Evolutionary conservation across 2,888 invertebrate species (phyloP).

Genomic region (Sylvicola cinctus): DNA sequence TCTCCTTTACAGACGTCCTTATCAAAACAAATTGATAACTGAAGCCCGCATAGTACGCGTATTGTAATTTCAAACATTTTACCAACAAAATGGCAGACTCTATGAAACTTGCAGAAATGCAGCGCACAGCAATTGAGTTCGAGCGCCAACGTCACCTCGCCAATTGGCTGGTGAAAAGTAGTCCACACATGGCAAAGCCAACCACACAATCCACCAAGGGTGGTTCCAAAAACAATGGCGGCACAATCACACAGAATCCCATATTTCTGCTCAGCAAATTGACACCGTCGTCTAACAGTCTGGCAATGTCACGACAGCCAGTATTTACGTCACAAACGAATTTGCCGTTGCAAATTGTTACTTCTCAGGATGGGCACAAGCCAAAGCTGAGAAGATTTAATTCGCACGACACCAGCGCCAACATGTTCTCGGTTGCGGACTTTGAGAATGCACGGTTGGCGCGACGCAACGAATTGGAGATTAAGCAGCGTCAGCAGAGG

Average conservation of each 20-base stretch:
- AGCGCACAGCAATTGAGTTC: conserved; percentile 25
- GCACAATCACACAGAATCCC: conserved; percentile 13
- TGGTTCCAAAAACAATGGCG: conserved; percentile 12
- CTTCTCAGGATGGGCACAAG: conserved; percentile 19
- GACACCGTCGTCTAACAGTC: conserved; percentile 3
- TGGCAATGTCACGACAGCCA: conserved; percentile 11
- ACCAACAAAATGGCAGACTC: conserved; percentile 17
- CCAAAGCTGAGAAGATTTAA: conserved; percentile 24
- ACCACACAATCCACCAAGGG: conserved; percentile 8
- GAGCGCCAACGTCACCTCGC: conserved; percentile 26
- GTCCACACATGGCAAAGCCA: conserved; percentile 22
- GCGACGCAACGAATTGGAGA: conserved; percentile 24
- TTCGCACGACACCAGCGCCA: conserved; percentile 25
- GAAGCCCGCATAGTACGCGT: too few species aligned
- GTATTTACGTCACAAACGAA: conserved; percentile 14
- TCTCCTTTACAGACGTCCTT: too few species aligned
- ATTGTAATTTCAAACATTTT: background rate
- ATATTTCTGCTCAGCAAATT: conserved; percentile 15
- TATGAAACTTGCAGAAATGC: conserved; percentile 23
- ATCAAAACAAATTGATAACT: too few species aligned
- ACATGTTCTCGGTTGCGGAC: conserved; percentile 26
- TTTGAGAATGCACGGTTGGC: conserved; percentile 25
- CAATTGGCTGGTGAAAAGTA: conserved; percentile 26
- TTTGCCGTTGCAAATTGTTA: conserved; percentile 14
- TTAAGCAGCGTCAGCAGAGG: conserved; percentile 21